Evolutionary conservation across 2,797 vertebrate species (phyloP).

Genomic region (Hypotaenidia okinawae): DNA sequence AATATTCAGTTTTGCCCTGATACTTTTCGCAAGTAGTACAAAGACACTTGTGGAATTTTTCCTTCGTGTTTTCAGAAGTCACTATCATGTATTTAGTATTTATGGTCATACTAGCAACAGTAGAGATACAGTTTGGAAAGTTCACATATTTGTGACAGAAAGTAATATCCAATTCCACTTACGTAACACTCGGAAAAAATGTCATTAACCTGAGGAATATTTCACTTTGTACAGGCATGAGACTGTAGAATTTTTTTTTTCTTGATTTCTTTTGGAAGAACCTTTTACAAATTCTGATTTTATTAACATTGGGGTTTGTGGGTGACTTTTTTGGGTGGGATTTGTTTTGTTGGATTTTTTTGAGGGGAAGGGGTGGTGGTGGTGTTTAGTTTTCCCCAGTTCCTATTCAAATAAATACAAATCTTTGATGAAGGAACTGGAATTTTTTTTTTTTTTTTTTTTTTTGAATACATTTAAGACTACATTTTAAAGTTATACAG

Average conservation of each 20-base stretch:
- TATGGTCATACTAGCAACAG: background rate
- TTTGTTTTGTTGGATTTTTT: too few species aligned
- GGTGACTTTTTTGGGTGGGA: too few species aligned
- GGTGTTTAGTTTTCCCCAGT: background rate
- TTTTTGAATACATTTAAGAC: background rate
- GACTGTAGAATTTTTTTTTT: background rate
- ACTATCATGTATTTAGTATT: background rate
- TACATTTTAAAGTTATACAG: background rate
- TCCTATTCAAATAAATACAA: background rate
- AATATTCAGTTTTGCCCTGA: background rate
- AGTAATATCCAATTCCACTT: background rate
- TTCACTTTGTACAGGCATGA: background rate
- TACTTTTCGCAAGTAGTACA: background rate
- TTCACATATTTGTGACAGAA: background rate
- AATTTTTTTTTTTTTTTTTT: background rate
- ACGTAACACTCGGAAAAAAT: background rate
- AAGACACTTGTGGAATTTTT: background rate
- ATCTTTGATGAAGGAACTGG: background rate
- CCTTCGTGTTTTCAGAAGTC: background rate
- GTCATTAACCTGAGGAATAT: background rate
- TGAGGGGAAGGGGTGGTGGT: too few species aligned
- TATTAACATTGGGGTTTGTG: background rate
- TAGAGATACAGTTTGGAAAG: background rate
- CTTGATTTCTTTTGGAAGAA: rapidly evolving
- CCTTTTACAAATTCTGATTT: background rate